Evolutionary conservation across 2,797 vertebrate genomes (phyloP), one percentile per base, ranked within the genome.

Genomic region (Anguilla marmorata): DNA sequence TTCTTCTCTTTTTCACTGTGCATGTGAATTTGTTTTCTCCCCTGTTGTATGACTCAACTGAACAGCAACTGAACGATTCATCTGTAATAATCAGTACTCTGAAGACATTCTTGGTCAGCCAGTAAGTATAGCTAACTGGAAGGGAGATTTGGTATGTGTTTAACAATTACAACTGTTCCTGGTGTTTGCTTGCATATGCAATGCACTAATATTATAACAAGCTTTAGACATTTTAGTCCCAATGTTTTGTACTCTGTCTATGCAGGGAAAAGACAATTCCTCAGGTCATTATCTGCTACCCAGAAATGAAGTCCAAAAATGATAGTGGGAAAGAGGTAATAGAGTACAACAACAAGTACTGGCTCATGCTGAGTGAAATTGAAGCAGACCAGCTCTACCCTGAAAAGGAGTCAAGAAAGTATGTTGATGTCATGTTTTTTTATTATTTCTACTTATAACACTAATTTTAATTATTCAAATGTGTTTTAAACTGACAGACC

Each of bases 21-120:
- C 86, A 80, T n/a, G 19, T 58, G 37, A 52, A 5, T 27, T 27
- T 3, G 3, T 56, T 56, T 14, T 66, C 58, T 12, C 52, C 66
- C n/a, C 79, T 82, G 27, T 16, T 41, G 58, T 16, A n/a, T 66
- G 24, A 66, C 63, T 69, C 63, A 27, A 69, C 63, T 85, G 88
- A 89, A 85, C 95, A 98, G 98, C 98, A 99, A 94, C 91, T 99
- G 87, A 99, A 99, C 0, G 98, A 99, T 92, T 99, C 98, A 0
- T 99, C 98, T 0, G 97, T 99, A 91, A 99, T 99, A 93, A 98
- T 99, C 91, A 99, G 98, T 79, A 95, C 96, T 84, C 94, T 99
- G 92, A 98, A 97, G 95, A 97, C 97, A 0, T 94, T 95, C 91
- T 94, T 99, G 72, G 88, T 97, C 89, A 97, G 93, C 86, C 96